Evolutionary conservation across 2,888 invertebrate genomes (phyloP).

Genomic region (Clepsis dumicolana): DNA sequence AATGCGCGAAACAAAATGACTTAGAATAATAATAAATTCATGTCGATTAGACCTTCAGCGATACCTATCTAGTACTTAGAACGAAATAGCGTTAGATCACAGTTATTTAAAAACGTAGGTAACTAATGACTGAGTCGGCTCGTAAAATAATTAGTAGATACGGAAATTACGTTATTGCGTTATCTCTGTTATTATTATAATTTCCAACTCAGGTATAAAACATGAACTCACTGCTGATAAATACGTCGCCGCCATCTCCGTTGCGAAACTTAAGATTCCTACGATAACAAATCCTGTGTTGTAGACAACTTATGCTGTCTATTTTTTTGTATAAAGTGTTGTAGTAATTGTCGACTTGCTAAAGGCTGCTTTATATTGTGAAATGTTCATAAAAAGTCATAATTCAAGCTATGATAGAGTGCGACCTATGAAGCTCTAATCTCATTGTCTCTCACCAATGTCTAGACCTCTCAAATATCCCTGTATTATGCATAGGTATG

Average conservation of each 20-base stretch:
- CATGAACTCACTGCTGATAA: constrained; percentile 9
- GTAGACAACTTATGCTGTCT: not conserved
- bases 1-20: too few relatives aligned
- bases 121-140: constrained; percentile 20
- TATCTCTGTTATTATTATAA: constrained; percentile 25
- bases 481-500: too few relatives aligned
- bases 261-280: constrained; percentile 10
- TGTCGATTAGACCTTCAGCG: too few relatives aligned
- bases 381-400: too few relatives aligned
- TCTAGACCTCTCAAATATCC: too few relatives aligned
- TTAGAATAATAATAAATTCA: too few relatives aligned
- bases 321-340: not conserved
- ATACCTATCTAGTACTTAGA: too few relatives aligned
- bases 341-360: too few relatives aligned
- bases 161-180: constrained; percentile 4
- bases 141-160: constrained; percentile 35
- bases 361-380: too few relatives aligned
- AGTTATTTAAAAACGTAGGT: constrained; percentile 6
- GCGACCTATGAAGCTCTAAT: too few relatives aligned
- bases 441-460: too few relatives aligned
- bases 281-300: not conserved
- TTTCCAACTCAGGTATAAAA: constrained; percentile 25
- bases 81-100: not conserved
- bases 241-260: not conserved
- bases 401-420: too few relatives aligned